Conservation (phyloP, 2,113 vertebrate species). For the Triplophysa dalaica region DNA sequence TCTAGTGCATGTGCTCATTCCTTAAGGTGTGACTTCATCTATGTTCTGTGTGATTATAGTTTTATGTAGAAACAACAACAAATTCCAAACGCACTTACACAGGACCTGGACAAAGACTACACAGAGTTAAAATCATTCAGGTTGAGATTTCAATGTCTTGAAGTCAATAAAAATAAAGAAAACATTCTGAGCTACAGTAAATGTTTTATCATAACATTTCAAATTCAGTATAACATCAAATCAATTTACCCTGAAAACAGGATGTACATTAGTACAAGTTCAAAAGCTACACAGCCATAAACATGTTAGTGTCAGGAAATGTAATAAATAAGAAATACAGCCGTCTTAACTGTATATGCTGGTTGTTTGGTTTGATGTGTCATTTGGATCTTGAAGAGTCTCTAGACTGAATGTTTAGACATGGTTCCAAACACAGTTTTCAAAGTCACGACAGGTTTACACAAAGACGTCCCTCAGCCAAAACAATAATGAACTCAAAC, state of each 20-base stretch:
- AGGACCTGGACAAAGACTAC: neutral
- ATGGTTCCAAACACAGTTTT: neutral
- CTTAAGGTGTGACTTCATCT: constrained; percentile 30
- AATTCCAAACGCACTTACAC: neutral
- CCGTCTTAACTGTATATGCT: neutral
- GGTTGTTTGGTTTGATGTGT: neutral
- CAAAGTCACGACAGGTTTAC: neutral
- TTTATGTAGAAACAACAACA: constrained; percentile 20
- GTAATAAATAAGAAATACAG: too few species aligned
- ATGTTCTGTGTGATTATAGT: constrained; percentile 39
- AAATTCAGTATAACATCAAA: neutral
- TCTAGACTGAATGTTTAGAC: neutral
- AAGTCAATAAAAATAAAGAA: neutral
- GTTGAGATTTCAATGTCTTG: neutral
- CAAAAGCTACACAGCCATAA: neutral
- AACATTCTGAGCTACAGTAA: neutral
- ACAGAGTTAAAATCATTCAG: neutral
- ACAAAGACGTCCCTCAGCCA: too few species aligned
- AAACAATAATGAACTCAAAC: too few species aligned
- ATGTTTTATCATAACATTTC: neutral
- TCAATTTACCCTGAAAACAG: neutral
- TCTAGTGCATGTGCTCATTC: constrained; percentile 17
- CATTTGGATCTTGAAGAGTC: neutral
- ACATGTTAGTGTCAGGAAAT: too few species aligned
- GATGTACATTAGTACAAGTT: neutral